A percentile compares a stretch with the other conserved stretches of the same genome.
These are phyloP conservation scores for Clunio marinus DNA, from an alignment of 2,888 invertebrate species.

Conservation along the genomic window DNA sequence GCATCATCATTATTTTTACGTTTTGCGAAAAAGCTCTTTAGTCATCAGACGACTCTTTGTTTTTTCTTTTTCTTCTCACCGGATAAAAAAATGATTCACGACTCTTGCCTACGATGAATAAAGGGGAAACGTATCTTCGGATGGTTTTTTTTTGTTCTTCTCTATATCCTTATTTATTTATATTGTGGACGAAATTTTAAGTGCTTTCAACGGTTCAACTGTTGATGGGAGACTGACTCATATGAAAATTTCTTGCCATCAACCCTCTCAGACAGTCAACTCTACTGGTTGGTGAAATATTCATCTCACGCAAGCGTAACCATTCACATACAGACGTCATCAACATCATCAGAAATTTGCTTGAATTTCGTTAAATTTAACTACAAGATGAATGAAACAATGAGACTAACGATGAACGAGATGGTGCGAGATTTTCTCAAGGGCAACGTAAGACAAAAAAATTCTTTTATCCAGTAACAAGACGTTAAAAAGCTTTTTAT, in stretches of 20 bases:
- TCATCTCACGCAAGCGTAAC: constrained; percentile 34
- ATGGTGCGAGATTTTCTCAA: neutral
- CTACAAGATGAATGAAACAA: neutral
- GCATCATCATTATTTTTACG: constrained; percentile 39
- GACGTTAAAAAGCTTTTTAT: constrained; percentile 12
- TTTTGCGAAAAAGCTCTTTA: constrained; percentile 13
- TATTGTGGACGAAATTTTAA: neutral
- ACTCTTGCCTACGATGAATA: neutral
- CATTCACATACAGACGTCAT: constrained; percentile 21
- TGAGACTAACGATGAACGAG: neutral
- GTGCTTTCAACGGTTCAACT: constrained; percentile 23
- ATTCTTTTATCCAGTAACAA: too few relatives aligned
- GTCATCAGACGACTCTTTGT: constrained; percentile 11
- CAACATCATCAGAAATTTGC: constrained; percentile 15
- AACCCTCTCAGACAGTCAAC: constrained; percentile 7
- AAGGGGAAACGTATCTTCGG: neutral
- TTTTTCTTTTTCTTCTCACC: too few relatives aligned
- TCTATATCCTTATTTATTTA: neutral
- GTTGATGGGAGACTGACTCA: constrained; percentile 29
- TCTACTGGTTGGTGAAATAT: neutral
- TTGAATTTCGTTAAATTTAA: neutral
- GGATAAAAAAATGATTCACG: constrained; percentile 11
- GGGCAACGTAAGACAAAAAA: neutral
- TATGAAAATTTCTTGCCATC: constrained; percentile 1
- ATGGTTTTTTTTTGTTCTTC: too few relatives aligned